Percentiles rank a stretch among this genome's conserved stretches.
phyloP scores from a whole-genome alignment of 2,113 vertebrate genomes.

The Chaetura pelagica region DNA sequence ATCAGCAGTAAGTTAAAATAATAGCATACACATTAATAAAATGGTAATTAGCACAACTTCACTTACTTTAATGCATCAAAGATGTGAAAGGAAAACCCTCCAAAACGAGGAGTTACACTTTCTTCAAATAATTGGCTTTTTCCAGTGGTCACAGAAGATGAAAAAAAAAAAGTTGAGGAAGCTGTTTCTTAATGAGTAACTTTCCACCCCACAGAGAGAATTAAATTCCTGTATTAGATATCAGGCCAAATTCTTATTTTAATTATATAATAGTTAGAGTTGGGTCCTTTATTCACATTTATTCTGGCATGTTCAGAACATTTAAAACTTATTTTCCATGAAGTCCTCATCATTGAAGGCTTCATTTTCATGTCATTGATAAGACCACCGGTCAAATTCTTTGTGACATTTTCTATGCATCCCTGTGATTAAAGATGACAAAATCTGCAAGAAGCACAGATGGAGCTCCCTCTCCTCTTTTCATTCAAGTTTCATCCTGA shows the following conservation, averaged over 20 bases:
- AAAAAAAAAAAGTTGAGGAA: background rate
- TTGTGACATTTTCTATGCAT: background rate
- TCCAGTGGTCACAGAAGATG: background rate
- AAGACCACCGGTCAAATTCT: background rate
- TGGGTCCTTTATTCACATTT: background rate
- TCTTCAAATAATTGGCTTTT: background rate
- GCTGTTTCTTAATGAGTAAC: background rate
- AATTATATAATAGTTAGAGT: background rate
- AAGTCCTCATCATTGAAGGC: background rate
- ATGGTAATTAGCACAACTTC: background rate
- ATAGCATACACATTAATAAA: background rate
- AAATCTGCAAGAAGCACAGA: background rate
- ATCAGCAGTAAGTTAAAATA: background rate
- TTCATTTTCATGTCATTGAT: background rate
- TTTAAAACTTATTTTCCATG: background rate
- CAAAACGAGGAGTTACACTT: background rate
- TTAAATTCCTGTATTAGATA: background rate
- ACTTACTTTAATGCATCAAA: background rate
- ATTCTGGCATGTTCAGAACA: background rate
- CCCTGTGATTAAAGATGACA: background rate
- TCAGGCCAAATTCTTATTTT: background rate
- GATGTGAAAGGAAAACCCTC: background rate
- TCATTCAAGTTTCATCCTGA: background rate
- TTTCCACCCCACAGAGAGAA: background rate
- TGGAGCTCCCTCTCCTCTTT: background rate